These are phyloP conservation scores for Acanthis flammea DNA, from an alignment of 2,797 vertebrate species.

Conservation along the genomic window DNA sequence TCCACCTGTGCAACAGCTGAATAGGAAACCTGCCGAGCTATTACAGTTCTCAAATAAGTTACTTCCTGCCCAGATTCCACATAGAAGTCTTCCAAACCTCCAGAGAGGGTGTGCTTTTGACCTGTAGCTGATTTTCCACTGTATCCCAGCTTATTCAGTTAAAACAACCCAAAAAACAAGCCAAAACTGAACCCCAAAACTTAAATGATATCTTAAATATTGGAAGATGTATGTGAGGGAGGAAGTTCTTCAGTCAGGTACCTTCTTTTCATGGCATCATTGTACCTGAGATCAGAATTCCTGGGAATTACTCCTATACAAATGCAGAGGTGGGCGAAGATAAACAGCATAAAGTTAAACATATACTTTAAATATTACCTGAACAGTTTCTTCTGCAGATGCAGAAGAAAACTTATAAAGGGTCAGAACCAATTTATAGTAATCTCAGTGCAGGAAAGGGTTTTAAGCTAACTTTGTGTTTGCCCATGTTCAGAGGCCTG, in stretches of 20 bases:
- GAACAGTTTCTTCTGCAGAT: not conserved
- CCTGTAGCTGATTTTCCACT: not conserved
- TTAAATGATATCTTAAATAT: not conserved
- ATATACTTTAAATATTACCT: not conserved
- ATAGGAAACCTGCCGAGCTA: slow-evolving; percentile 37
- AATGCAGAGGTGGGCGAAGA: not conserved
- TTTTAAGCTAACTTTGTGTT: not conserved
- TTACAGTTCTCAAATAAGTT: not conserved
- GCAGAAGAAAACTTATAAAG: not conserved
- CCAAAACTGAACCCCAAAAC: not conserved
- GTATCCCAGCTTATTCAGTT: not conserved
- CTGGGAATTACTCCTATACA: not conserved
- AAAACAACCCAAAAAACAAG: not conserved
- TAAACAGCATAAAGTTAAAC: not conserved
- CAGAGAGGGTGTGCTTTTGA: not conserved
- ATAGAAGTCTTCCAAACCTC: not conserved
- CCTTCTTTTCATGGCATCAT: not conserved
- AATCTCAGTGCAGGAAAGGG: not conserved
- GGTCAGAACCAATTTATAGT: not conserved
- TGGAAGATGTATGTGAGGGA: not conserved
- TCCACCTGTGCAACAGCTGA: slow-evolving; percentile 60
- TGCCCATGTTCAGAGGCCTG: not conserved
- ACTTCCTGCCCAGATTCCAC: slow-evolving; percentile 25
- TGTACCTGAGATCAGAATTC: not conserved
- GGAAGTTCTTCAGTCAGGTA: not conserved